These are phyloP conservation scores for Sebastes schlegelii DNA, from an alignment of 2,113 vertebrate genomes.

Conservation along the genomic window DNA sequence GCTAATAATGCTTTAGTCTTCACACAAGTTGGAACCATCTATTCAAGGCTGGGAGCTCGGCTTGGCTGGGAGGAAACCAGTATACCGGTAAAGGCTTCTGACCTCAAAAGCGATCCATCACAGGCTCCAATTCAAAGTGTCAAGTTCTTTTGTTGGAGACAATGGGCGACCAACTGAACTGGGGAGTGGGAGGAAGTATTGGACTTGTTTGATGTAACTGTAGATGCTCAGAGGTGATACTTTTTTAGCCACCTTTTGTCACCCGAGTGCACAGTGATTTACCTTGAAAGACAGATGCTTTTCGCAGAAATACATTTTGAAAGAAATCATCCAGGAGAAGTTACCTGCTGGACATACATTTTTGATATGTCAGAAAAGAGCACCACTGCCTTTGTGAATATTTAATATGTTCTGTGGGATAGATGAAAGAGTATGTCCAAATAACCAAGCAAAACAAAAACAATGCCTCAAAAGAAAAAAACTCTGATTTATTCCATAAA, in stretches of 20 bases:
- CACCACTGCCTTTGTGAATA: slow-evolving; percentile 13
- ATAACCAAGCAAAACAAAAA: slow-evolving; percentile 46
- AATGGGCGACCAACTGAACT: slow-evolving; percentile 77
- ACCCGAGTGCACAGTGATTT: slow-evolving; percentile 68
- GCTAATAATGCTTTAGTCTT: slow-evolving; percentile 64
- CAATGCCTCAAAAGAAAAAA: slow-evolving; percentile 43
- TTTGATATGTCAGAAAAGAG: neutral
- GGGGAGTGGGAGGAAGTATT: slow-evolving; percentile 84
- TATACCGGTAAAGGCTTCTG: slow-evolving; percentile 79
- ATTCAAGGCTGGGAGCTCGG: slow-evolving; percentile 68
- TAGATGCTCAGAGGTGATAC: slow-evolving; percentile 77
- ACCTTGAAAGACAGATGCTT: slow-evolving; percentile 64
- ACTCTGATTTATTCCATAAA: slow-evolving; percentile 53
- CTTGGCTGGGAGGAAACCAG: slow-evolving; percentile 77
- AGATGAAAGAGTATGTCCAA: slow-evolving; percentile 46
- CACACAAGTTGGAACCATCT: slow-evolving; percentile 59
- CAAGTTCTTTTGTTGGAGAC: slow-evolving; percentile 79
- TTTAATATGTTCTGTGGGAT: slow-evolving; percentile 37
- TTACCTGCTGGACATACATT: neutral
- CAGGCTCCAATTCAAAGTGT: slow-evolving; percentile 81
- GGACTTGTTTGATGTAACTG: slow-evolving; percentile 83
- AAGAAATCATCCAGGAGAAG: slow-evolving; percentile 1
- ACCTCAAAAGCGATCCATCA: slow-evolving; percentile 84
- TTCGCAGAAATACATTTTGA: slow-evolving; percentile 20
- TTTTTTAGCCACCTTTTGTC: slow-evolving; percentile 75